phyloP scores from a whole-genome alignment of 2,888 invertebrate genomes.

The Volucella bombylans region DNA sequence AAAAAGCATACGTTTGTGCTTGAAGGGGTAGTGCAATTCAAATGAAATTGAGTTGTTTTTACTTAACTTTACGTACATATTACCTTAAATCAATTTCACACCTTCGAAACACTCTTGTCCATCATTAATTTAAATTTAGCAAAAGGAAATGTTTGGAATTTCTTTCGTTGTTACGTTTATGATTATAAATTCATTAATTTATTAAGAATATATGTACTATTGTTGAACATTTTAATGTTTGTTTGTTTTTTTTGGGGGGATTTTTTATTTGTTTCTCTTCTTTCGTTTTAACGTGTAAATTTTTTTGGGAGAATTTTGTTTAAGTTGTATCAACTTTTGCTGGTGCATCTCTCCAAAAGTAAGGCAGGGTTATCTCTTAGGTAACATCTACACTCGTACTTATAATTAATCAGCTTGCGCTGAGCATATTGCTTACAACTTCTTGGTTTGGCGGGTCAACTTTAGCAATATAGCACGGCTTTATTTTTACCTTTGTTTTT shows the following conservation, averaged over 20 bases:
- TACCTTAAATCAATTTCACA: no score
- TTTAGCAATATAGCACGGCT: conserved; percentile 34
- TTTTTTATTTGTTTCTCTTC: conserved; percentile 12
- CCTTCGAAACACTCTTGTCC: neutral
- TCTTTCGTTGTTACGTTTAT: conserved; percentile 58
- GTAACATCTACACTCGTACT: conserved; percentile 48
- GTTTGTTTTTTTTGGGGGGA: conserved; percentile 3
- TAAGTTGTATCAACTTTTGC: conserved; percentile 26
- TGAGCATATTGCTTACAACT: conserved; percentile 45
- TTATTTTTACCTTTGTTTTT: conserved; percentile 29
- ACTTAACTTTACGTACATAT: no score
- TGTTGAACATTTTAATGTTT: conserved; percentile 36
- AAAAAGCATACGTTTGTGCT: no score
- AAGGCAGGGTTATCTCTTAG: conserved; percentile 58
- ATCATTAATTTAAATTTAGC: neutral
- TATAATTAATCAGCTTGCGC: conserved; percentile 29
- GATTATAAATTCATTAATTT: conserved; percentile 27
- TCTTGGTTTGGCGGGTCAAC: conserved; percentile 54
- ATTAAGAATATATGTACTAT: conserved; percentile 23
- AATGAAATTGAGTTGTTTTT: no score
- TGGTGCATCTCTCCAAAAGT: conserved; percentile 51
- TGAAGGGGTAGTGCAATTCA: no score
- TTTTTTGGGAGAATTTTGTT: conserved; percentile 17
- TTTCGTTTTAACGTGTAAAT: no score
- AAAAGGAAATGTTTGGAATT: conserved; percentile 13